These are phyloP conservation scores for Ptyas mucosa DNA, from an alignment of 2,113 vertebrate species.

Conservation along the genomic window DNA sequence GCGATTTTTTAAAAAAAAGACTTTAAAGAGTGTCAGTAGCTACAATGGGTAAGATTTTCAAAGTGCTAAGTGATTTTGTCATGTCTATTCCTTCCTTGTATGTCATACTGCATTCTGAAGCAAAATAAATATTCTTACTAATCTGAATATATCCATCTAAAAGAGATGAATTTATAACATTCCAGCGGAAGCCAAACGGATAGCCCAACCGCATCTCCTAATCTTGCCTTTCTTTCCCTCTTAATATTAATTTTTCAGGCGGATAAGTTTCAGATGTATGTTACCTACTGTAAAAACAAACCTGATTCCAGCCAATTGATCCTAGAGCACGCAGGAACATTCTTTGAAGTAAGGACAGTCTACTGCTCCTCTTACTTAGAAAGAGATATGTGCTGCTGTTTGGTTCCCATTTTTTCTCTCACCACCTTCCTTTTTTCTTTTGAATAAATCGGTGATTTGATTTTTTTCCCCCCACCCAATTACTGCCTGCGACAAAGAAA, in stretches of 20 bases:
- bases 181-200: slow-evolving; percentile 24
- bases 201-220: slow-evolving; percentile 4
- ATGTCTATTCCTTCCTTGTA: not conserved
- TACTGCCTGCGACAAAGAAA: not conserved
- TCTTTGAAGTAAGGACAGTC: slow-evolving; percentile 89
- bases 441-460: not conserved
- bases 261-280: slow-evolving; percentile 99
- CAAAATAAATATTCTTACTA: slow-evolving; percentile 1
- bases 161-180: slow-evolving; percentile 20
- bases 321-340: slow-evolving; percentile 90
- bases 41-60: not conserved
- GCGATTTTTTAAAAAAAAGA: not conserved
- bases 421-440: not conserved
- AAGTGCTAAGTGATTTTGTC: not conserved
- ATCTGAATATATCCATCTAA: slow-evolving; percentile 1
- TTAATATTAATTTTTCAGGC: slow-evolving; percentile 78
- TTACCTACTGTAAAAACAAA: slow-evolving; percentile 99
- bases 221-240: slow-evolving; percentile 32
- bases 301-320: slow-evolving; percentile 97
- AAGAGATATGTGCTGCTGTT: not conserved
- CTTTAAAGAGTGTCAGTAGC: not conserved
- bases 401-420: not conserved
- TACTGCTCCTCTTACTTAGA: slow-evolving; percentile 16
- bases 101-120: slow-evolving; percentile 9
- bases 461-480: not conserved